Percentiles rank a stretch among this genome's conserved stretches.
These are phyloP conservation scores for Myathropa florea DNA, from an alignment of 2,888 invertebrate genomes.

Conservation along the genomic window DNA sequence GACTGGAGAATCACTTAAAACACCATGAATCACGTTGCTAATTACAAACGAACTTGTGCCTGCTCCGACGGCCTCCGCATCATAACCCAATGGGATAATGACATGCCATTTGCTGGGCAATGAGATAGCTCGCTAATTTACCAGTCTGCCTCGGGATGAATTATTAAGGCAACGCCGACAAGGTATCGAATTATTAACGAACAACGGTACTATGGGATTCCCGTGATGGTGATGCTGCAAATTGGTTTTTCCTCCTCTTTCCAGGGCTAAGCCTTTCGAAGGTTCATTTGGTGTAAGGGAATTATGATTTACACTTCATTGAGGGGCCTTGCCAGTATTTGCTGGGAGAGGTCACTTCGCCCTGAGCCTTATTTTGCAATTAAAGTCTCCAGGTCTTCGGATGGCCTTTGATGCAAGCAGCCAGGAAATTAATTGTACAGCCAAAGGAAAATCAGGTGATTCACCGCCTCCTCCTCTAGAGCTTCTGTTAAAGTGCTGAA, in stretches of 20 bases:
- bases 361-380: too few relatives aligned
- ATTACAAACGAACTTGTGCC: conserved; percentile 17
- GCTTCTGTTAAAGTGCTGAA: too few relatives aligned
- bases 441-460: too few relatives aligned
- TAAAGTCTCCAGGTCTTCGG: too few relatives aligned
- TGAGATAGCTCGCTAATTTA: conserved; percentile 34
- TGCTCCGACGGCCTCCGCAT: background rate
- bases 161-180: conserved; percentile 3
- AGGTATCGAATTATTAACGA: conserved; percentile 5
- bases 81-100: conserved; percentile 21
- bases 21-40: conserved; percentile 11
- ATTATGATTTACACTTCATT: background rate
- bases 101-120: conserved; percentile 19
- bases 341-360: background rate
- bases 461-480: too few relatives aligned
- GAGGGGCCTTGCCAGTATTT: background rate
- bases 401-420: too few relatives aligned
- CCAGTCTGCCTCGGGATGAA: conserved; percentile 27
- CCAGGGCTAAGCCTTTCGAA: background rate
- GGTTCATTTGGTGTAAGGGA: background rate
- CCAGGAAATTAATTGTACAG: too few relatives aligned
- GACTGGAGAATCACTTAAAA: background rate
- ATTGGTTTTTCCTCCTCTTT: background rate
- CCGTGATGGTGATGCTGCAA: conserved; percentile 3
- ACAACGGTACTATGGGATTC: background rate